Base-by-base conservation (phyloP, 2,797 vertebrate genomes). In the Pagetopsis macropterus region DNA sequence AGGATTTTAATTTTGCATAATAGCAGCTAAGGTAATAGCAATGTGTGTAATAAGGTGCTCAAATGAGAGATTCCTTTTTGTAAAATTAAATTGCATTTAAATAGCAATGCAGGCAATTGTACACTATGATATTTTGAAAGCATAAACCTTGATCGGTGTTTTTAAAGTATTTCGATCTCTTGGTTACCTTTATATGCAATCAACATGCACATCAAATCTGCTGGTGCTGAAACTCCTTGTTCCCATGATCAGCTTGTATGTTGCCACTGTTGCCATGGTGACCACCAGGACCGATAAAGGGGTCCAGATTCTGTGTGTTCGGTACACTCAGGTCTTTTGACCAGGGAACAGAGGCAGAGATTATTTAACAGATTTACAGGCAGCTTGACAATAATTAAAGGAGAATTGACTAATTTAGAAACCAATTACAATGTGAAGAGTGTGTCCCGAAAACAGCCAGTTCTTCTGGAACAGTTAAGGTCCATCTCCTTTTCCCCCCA, bases 201-300 rank as follows among this genome's bases (percentile, higher is more conserved):
- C 43, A 60, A 27, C 27, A 27, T 27, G 51, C 56, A 69, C 6
- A 33, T 76, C 40, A 40, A 55, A 64, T 69, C 62, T 81, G 56
- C 72, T 69, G 58, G 13, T 68, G 75, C 64, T 74, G 65, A 77
- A 77, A 76, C 21, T 74, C 64, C 43, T 70, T 65, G 43, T 21
- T 75, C 75, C 70, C 75, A 83, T 82, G 81, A 88, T 67, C 76
- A 58, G 74, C 59, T 75, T 82, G 71, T 79, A 87, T 90, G 87
- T 78, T 84, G 87, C 75, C 77, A 64, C 80, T 82, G 92, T 94
- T 94, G 88, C 92, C 81, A 94, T 93, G 91, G 94, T 45, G 84
- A 94, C 88, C 74, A 81, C 48, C 70, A 59, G 75, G 73, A 7
- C 45, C 61, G 75, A 81, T 84, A 84, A 79, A 83, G 79, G 65